Evolutionary conservation across 2,113 vertebrate genomes (phyloP).

Genomic region (Notarius quadriscutis): DNA sequence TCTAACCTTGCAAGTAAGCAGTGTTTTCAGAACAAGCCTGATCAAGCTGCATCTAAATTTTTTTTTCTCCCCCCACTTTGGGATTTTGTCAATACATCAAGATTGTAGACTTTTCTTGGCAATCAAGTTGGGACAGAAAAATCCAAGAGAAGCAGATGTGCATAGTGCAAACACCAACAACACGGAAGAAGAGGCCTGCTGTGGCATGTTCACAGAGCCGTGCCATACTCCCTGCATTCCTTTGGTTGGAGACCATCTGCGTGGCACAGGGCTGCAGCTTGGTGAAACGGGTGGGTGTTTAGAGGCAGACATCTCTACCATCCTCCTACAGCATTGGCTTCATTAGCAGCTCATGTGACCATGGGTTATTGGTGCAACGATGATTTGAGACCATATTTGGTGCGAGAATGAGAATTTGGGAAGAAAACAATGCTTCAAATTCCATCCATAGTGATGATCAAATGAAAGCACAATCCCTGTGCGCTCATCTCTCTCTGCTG

Average conservation of each 20-base stretch:
- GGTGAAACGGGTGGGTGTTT: background rate
- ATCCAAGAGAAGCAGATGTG: too few species aligned
- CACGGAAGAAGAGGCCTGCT: conserved; percentile 1
- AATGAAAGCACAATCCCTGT: background rate
- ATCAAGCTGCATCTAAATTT: background rate
- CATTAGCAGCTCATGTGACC: background rate
- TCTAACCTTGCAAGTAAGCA: conserved; percentile 8
- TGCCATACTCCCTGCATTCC: conserved; percentile 43
- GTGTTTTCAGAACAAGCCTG: conserved; percentile 2
- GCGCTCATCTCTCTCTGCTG: background rate
- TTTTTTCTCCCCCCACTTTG: background rate
- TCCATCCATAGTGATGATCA: background rate
- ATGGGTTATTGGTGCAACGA: background rate
- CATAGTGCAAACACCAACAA: background rate
- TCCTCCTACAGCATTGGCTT: background rate
- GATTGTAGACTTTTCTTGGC: background rate
- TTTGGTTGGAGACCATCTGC: conserved; percentile 22
- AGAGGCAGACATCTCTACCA: conserved; percentile 13
- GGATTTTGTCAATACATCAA: background rate
- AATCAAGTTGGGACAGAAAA: background rate
- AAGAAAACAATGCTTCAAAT: background rate
- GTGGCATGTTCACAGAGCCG: conserved; percentile 26
- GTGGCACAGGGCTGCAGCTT: conserved; percentile 17
- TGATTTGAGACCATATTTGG: background rate
- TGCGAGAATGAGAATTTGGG: background rate